Evolutionary conservation across 2,113 vertebrate genomes (phyloP).

Genomic region (Chauna torquata): DNA sequence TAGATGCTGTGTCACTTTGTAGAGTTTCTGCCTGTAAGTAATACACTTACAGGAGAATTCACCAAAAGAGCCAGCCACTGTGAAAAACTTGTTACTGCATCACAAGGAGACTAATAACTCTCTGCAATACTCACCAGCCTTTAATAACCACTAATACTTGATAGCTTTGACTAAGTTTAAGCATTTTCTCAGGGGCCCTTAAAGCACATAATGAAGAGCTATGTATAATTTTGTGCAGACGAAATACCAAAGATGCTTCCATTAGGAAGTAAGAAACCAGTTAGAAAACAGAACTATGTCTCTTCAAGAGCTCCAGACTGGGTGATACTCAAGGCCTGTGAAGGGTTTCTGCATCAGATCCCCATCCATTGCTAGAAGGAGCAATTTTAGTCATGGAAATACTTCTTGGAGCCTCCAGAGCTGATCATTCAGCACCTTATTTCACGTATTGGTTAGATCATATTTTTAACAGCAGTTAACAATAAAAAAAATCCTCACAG

Average conservation of each 20-base stretch:
- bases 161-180: background rate
- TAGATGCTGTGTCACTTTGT: background rate
- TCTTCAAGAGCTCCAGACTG: background rate
- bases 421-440: background rate
- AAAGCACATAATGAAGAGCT: background rate
- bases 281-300: background rate
- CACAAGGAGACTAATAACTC: background rate
- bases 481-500: background rate
- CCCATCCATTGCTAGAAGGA: background rate
- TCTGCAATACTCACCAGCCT: background rate
- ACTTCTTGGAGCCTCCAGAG: background rate
- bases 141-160: background rate
- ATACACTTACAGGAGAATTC: background rate
- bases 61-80: background rate
- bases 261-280: background rate
- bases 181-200: background rate
- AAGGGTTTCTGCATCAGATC: background rate
- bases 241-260: background rate
- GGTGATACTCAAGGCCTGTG: background rate
- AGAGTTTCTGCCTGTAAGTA: slow-evolving; percentile 1
- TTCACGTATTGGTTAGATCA: background rate
- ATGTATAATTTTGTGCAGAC: background rate
- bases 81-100: background rate
- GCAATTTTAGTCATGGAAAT: background rate
- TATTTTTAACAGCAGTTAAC: background rate